Conservation (phyloP, 2,113 vertebrate species). For the Trachemys scripta region DNA sequence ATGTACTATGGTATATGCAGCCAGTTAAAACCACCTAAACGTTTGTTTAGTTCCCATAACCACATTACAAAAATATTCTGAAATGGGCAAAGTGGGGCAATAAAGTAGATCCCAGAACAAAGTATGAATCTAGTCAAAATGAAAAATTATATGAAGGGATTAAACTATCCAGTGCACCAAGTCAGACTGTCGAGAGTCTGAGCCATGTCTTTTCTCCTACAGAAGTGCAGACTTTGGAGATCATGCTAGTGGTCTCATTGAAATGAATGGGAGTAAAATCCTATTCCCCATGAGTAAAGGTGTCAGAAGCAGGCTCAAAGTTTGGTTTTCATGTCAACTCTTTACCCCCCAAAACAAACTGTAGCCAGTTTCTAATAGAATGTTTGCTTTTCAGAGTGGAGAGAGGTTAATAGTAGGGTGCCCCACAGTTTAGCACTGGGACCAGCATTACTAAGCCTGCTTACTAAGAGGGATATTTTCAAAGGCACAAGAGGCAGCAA, state of each 20-base stretch:
- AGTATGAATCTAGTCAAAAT: neutral
- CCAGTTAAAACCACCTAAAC: neutral
- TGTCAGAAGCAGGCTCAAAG: neutral
- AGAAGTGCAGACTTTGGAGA: neutral
- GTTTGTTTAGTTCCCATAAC: neutral
- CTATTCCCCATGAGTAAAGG: neutral
- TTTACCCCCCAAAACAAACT: neutral
- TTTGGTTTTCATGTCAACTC: neutral
- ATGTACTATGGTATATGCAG: neutral
- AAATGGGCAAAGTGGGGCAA: neutral
- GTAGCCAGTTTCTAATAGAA: neutral
- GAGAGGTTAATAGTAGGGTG: neutral
- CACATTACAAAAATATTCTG: neutral
- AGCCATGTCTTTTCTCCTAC: neutral
- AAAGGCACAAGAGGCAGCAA: neutral
- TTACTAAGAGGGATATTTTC: neutral
- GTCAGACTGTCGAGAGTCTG: neutral
- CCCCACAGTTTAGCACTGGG: neutral
- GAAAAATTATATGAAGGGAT: neutral
- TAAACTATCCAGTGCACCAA: neutral
- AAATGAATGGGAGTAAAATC: neutral
- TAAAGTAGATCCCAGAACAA: neutral
- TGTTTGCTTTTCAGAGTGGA: neutral
- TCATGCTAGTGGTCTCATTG: too few relatives aligned
- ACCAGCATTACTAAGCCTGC: neutral